Evolutionary conservation across 2,888 invertebrate genomes (phyloP).

Genomic region (Psococerastis gibbosa): DNA sequence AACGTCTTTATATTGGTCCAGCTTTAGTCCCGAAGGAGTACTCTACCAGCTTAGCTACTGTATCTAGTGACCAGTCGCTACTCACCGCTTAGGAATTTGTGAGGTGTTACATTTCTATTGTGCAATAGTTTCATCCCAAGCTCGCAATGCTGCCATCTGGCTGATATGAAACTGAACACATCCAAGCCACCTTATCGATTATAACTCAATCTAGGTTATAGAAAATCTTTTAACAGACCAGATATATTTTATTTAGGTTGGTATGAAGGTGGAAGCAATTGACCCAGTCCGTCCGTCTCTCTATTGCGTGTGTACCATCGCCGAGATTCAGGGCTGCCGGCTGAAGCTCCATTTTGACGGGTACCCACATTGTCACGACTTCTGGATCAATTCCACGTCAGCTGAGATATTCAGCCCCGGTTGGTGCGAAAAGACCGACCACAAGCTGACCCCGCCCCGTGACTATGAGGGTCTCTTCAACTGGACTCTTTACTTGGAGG

Average conservation of each 20-base stretch:
- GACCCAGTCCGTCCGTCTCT: conserved; percentile 81
- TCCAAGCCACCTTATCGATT: too few species aligned
- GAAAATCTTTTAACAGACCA: too few species aligned
- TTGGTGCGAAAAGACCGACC: conserved; percentile 79
- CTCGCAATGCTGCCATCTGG: too few species aligned
- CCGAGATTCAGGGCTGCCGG: conserved; percentile 64
- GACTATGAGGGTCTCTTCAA: conserved; percentile 46
- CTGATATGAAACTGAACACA: too few species aligned
- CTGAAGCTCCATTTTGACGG: conserved; percentile 83
- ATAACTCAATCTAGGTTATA: too few species aligned
- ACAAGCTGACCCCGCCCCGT: conserved; percentile 59
- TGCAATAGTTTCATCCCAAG: too few species aligned
- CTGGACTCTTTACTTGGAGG: conserved; percentile 68
- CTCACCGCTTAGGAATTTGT: too few species aligned
- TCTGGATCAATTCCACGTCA: conserved; percentile 88
- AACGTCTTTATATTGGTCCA: too few species aligned
- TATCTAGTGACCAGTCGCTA: too few species aligned
- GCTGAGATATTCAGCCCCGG: conserved; percentile 79
- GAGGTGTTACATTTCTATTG: too few species aligned
- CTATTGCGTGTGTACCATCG: conserved; percentile 74
- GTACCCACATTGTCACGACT: conserved; percentile 72
- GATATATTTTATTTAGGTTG: conserved; percentile 47
- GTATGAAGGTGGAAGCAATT: conserved; percentile 83
- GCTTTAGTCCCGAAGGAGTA: too few species aligned
- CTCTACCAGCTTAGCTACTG: too few species aligned